Base-by-base conservation (phyloP, 2,797 vertebrate species). In the Chelmon rostratus region DNA sequence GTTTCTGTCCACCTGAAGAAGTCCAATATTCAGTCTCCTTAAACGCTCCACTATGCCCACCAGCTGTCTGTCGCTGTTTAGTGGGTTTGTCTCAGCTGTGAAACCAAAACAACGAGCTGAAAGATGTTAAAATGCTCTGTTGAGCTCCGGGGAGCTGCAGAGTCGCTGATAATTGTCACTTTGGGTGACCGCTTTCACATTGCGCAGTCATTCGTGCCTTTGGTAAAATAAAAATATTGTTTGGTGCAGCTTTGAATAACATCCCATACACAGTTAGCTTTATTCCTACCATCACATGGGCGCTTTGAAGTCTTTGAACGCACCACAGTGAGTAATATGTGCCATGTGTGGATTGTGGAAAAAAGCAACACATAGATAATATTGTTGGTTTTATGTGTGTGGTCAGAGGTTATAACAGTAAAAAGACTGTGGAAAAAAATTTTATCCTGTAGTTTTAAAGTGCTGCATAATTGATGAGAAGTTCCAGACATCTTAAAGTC, bases 401-500 rank as follows among this genome's bases (percentile, higher is more conserved):
- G 25, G 9, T 5, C 33, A 2, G 19, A 73, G 40, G 64, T 50
- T 28, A 47, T 56, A 69, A 40, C 46, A 64, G 16, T 66, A 54
- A 61, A 65, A 38, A 50, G 2, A 1, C 5, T 18, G 13, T 3
- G 4, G 6, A 3, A 42, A 73, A 56, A 64, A 33, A 9, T 56
- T 69, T 33, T 52, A 72, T 68, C 9, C 31, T 0, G 1, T 56
- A 28, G 16, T 67, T 80, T 63, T 47, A 58, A 69, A 63, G 38
- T 4, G 2, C 6, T 77, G 18, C 54, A 52, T 86, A 52, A 74
- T 67, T 73, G 38, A 66, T 66, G 47, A 49, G 58, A 64, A 10
- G 25, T 69, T 75, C 44, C 44, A 67, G 74, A 44, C 12, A 46
- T 5, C 50, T 69, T 80, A 44, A 76, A 76, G 15, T 65, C 47